Percentiles rank a stretch among this genome's conserved stretches.
phyloP scores from a whole-genome alignment of 1,140 invertebrate species.

The Laupala kohalensis region DNA sequence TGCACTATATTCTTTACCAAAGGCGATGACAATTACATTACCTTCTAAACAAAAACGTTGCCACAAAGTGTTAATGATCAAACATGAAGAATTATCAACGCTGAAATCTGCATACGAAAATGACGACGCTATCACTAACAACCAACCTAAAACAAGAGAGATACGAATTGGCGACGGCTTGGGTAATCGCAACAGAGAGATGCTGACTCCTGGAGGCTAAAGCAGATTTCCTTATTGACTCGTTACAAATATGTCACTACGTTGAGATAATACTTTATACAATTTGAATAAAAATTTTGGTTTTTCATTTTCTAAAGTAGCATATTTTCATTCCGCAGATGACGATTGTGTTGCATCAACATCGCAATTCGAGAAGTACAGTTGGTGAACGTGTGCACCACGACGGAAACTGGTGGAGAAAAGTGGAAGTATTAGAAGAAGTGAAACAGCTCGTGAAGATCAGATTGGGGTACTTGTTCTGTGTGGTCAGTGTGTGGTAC shows the following conservation, averaged over 20 bases:
- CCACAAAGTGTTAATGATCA: background rate
- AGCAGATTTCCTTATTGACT: no score
- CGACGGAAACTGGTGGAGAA: background rate
- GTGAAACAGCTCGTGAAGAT: background rate
- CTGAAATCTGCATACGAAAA: background rate
- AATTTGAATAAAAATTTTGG: no score
- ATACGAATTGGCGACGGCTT: no score
- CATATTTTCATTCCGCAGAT: no score
- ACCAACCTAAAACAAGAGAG: background rate
- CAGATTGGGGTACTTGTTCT: no score
- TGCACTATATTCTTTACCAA: background rate
- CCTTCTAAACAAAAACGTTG: background rate
- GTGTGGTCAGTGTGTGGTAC: no score
- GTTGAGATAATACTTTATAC: no score
- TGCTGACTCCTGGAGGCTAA: background rate
- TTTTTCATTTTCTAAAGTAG: no score
- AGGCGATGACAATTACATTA: background rate
- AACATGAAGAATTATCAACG: background rate
- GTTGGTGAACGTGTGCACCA: background rate
- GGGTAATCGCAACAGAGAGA: background rate
- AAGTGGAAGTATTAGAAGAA: background rate
- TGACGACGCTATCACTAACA: background rate
- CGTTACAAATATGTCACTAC: no score
- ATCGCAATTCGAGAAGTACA: no score
- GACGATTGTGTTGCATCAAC: no score